These are phyloP conservation scores for Laterallus jamaicensis DNA, from an alignment of 2,113 vertebrate species.

Conservation along the genomic window DNA sequence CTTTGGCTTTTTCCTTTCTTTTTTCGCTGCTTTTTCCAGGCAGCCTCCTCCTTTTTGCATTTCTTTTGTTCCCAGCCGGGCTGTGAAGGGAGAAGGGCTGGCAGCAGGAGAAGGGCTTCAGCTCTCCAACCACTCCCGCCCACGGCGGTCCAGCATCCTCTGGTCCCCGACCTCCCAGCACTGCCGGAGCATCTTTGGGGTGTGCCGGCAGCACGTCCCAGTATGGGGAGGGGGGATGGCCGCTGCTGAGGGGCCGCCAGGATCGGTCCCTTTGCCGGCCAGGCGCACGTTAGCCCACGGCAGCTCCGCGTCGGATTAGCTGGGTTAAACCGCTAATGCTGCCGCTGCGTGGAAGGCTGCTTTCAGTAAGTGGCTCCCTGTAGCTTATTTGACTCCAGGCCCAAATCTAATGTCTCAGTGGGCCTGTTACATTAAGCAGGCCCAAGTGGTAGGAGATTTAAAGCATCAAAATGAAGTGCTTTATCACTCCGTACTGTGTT, in stretches of 20 bases:
- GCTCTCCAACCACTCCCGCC: background rate
- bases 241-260: accelerated
- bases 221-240: accelerated
- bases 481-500: conserved; percentile 79
- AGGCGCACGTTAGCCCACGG: background rate
- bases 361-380: conserved; percentile 79
- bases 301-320: background rate
- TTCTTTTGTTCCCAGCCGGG: background rate
- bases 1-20: background rate
- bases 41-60: background rate
- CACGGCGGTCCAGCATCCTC: background rate
- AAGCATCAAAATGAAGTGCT: conserved; percentile 77
- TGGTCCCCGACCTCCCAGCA: accelerated
- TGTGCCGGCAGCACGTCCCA: accelerated
- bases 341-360: conserved; percentile 69
- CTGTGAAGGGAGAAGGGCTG: background rate
- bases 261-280: background rate
- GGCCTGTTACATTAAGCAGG: conserved; percentile 82
- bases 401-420: conserved; percentile 75
- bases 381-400: conserved; percentile 74
- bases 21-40: background rate
- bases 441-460: conserved; percentile 82
- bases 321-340: conserved; percentile 59
- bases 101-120: background rate
- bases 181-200: accelerated